Base-by-base conservation (phyloP, 2,797 vertebrate genomes). In the Pygocentrus nattereri region DNA sequence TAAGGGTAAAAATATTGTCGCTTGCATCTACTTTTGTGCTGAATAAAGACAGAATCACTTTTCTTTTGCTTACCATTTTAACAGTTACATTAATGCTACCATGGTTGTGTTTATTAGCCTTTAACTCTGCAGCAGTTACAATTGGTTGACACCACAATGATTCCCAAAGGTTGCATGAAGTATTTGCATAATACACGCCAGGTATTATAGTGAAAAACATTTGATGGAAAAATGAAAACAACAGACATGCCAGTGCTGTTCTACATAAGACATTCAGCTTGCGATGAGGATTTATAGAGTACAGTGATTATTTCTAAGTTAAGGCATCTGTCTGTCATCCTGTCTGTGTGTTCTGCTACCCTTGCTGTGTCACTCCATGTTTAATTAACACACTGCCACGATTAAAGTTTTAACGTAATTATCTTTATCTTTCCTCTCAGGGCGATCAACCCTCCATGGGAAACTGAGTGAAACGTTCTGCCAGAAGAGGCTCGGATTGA, bases 401-500 rank as follows among this genome's bases (percentile, higher is more conserved):
- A 94, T 93, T 93, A 89, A 91, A 93, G 90, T 93, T 94, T 92
- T 91, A 93, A 93, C 92, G 92, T 92, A 93, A 94, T 95, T 95
- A 93, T 94, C 92, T 93, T 94, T 93, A 94, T 95, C 93, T 94
- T 85, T 92, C 89, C 92, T 94, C 92, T 84, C 88, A 95, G 93
- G 93, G 89, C 89, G 80, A 89, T 90, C 88, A 86, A 80, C 67
- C 83, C 90, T 91, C 90, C 38, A 68, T 82, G 88, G 92, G 90
- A 85, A 82, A 87, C 90, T 81, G 90, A 94, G 92, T 90, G 91
- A 94, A 92, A 92, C 87, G 76, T 88, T 90, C 88, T 58, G 79
- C 83, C 67, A 85, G 80, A 83, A 80, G 88, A 65, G 31, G 62
- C 62, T 38, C 2, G 62, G 62, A 65, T 65, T 65, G 62, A 65